Conservation (phyloP, 2,888 invertebrate species). For the Dascillus cervinus region DNA sequence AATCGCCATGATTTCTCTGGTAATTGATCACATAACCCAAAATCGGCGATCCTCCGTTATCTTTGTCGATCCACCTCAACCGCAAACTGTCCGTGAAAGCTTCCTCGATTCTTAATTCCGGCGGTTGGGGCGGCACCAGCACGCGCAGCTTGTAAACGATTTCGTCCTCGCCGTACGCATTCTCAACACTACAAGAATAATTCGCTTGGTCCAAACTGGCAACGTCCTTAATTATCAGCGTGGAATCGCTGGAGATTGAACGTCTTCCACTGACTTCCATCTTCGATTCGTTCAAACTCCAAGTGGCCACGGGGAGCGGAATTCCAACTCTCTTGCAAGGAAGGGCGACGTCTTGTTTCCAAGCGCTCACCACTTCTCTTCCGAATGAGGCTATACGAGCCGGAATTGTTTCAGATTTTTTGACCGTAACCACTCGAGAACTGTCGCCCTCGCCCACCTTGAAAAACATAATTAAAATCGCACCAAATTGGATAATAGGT, state of each 20-base stretch:
- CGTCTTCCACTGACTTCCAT: slow-evolving; percentile 64
- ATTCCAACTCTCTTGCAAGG: slow-evolving; percentile 79
- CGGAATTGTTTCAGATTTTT: slow-evolving; percentile 72
- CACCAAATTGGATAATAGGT: background rate
- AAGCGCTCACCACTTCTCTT: slow-evolving; percentile 67
- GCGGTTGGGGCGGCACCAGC: slow-evolving; percentile 80
- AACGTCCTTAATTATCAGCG: slow-evolving; percentile 66
- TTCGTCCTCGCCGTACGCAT: slow-evolving; percentile 74
- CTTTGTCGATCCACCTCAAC: slow-evolving; percentile 70
- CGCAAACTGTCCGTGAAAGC: slow-evolving; percentile 77
- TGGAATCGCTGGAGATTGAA: slow-evolving; percentile 62
- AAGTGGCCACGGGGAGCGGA: slow-evolving; percentile 67
- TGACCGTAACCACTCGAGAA: slow-evolving; percentile 67
- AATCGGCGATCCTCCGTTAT: slow-evolving; percentile 74
- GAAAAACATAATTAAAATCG: slow-evolving; percentile 6
- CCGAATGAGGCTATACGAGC: slow-evolving; percentile 87
- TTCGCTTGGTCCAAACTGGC: slow-evolving; percentile 82
- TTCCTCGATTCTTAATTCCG: slow-evolving; percentile 70
- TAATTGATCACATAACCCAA: slow-evolving; percentile 84
- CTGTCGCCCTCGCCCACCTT: slow-evolving; percentile 73
- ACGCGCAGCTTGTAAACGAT: slow-evolving; percentile 70
- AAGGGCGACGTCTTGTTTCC: slow-evolving; percentile 79
- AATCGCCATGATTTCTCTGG: slow-evolving; percentile 82
- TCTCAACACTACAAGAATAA: slow-evolving; percentile 83
- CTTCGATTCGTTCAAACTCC: slow-evolving; percentile 70